Evolutionary conservation across 2,113 vertebrate genomes (phyloP).

Genomic region (Elaphurus davidianus): DNA sequence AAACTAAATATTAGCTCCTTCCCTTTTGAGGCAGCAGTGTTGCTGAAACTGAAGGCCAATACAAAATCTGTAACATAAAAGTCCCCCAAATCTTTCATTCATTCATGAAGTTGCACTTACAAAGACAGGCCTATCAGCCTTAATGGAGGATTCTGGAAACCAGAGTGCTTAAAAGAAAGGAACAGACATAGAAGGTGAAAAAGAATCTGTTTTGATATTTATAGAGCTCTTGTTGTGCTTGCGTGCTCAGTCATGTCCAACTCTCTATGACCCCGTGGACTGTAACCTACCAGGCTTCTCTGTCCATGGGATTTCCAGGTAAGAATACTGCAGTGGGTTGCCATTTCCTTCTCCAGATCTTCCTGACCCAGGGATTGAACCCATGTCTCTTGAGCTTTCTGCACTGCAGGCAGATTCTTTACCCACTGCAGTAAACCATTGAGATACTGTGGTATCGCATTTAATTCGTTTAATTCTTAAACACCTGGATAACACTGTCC

Average conservation of each 20-base stretch:
- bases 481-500: neutral
- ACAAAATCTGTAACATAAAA: neutral
- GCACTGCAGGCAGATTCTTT: neutral
- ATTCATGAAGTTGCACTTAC: neutral
- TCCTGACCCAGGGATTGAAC: neutral
- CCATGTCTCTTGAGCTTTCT: neutral
- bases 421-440: neutral
- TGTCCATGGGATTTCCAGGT: neutral
- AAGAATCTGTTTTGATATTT: neutral
- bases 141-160: neutral
- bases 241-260: neutral
- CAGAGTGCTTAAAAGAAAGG: neutral
- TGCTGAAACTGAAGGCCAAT: neutral
- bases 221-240: neutral
- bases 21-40: neutral
- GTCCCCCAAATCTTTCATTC: neutral
- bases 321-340: neutral
- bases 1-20: neutral
- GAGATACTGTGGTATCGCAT: neutral
- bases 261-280: neutral
- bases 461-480: neutral
- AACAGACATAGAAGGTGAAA: neutral
- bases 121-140: neutral
- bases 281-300: neutral
- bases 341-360: neutral